Evolutionary conservation across 1,140 invertebrate species (phyloP), one percentile per base, ranked within the genome.

Genomic region (Cydia pomonella): DNA sequence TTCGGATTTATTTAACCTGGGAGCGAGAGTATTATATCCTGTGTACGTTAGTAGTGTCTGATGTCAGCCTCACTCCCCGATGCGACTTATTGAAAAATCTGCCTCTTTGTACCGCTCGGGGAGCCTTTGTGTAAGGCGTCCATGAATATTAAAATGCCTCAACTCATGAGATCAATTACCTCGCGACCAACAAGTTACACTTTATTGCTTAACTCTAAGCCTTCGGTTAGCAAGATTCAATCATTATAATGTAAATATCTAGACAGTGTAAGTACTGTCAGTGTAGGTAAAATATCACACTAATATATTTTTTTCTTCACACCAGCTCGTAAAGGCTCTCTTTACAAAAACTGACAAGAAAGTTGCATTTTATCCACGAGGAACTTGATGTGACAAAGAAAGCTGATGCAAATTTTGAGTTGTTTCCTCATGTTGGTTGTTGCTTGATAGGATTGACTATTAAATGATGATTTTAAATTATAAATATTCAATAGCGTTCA

Each of bases 131-230:
- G 21, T 74, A 82, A 84, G 81, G 81, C 76, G 75, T 71, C 53
- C 74, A 84, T 85, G 84, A 84, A 87, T 85, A 87, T 87, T 85
- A 77, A 87, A 79, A 72, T 79, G 76, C 59, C 73, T 62, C 29
- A 38, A 69, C 80, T 87, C 79, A 79, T 82, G 73, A 78, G 81
- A 82, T 85, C 83, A 84, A 85, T 81, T 85, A 84, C 72, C 33
- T 74, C 62, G 27, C 38, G 59, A 44, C 62, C 41, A 33, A 59
- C 74, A 53, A 29, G 69, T 69, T 69, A 69, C 64, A 41, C 64
- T 33, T 33, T 38, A 10, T 27, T 64, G 27, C 63, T 29, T 29
- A 27, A 66, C 23, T 13, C 27, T 33, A 18, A 50, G 6, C n/a
- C 0, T n/a, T 50, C 47, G 2, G 47, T 18, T 50, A 50, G 47